phyloP scores from a whole-genome alignment of 1,140 invertebrate genomes.

The Brachionus asplanchnoidis region DNA sequence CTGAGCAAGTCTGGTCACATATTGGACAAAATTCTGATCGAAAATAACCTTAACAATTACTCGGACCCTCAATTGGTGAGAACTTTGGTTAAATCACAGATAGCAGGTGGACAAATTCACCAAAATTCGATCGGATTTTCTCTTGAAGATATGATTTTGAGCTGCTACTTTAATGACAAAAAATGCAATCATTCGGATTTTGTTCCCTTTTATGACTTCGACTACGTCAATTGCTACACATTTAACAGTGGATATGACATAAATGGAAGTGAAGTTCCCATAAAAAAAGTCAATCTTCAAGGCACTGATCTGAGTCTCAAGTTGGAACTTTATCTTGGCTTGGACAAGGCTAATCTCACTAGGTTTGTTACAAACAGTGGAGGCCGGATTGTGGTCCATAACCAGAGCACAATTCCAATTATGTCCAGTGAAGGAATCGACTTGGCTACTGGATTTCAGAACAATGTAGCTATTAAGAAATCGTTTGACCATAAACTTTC shows the following conservation, averaged over 20 bases:
- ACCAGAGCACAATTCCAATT: conserved; percentile 18
- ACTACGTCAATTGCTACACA: conserved; percentile 43
- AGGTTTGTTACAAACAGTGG: conserved; percentile 18
- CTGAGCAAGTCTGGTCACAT: background rate
- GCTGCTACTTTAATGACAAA: conserved; percentile 43
- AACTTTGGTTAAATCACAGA: conserved; percentile 44
- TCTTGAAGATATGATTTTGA: conserved; percentile 19
- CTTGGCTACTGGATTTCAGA: background rate
- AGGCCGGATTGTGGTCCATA: conserved; percentile 7
- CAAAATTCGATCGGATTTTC: background rate
- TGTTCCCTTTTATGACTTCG: background rate
- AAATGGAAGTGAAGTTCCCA: background rate
- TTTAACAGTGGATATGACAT: conserved; percentile 43
- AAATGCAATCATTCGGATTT: conserved; percentile 38
- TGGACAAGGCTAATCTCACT: background rate
- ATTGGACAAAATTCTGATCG: background rate
- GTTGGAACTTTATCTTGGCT: conserved; percentile 15
- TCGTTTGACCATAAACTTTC: background rate
- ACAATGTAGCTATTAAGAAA: background rate
- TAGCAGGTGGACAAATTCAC: background rate
- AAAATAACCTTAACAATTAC: background rate
- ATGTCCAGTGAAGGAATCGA: conserved; percentile 21
- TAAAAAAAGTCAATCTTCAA: background rate
- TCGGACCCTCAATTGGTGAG: conserved; percentile 43
- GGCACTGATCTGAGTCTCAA: background rate